Percentiles rank a stretch among this genome's conserved stretches.
Conservation (phyloP, 2,113 vertebrate genomes). For the Butorides virescens region DNA sequence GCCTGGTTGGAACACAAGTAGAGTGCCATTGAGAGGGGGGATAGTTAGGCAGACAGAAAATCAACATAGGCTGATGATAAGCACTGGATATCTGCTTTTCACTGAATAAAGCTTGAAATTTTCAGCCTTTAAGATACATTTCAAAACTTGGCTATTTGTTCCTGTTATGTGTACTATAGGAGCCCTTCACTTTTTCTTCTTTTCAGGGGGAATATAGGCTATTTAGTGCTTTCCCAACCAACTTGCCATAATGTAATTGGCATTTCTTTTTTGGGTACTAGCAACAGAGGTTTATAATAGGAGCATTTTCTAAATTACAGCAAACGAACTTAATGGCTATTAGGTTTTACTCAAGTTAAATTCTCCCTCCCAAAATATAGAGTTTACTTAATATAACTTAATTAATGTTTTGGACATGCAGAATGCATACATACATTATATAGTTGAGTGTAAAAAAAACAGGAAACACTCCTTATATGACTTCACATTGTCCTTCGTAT, state of each 20-base stretch:
- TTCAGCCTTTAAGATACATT: neutral
- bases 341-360: neutral
- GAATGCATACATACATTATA: neutral
- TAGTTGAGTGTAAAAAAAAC: neutral
- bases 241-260: neutral
- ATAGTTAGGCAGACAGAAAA: neutral
- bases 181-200: neutral
- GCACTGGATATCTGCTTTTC: neutral
- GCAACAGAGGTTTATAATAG: neutral
- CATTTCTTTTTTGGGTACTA: neutral
- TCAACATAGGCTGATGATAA: neutral
- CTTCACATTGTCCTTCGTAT: neutral
- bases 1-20: neutral
- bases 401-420: neutral
- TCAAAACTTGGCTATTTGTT: neutral
- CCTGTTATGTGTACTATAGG: neutral
- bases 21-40: neutral
- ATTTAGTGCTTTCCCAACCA: neutral
- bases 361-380: neutral
- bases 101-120: neutral
- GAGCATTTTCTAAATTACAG: neutral
- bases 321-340: neutral
- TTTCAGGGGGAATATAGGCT: neutral
- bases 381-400: neutral
- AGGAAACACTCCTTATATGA: neutral